Conservation (phyloP, 2,888 invertebrate genomes). For the Cephus nigrinus region DNA sequence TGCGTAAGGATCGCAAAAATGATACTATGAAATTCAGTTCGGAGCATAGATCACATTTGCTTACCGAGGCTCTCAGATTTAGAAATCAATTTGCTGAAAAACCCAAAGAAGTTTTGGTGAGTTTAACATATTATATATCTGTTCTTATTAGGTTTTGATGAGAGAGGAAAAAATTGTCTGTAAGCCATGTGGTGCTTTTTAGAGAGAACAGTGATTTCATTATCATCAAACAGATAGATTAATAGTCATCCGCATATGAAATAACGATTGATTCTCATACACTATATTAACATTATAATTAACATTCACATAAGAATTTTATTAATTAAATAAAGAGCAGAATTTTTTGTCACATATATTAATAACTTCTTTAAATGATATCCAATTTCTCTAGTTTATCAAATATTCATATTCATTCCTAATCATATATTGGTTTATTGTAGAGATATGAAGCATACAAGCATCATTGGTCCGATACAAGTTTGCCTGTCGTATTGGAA, state of each 20-base stretch:
- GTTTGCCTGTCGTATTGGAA: constrained; percentile 88
- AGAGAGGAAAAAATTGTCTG: neutral
- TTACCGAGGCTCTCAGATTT: constrained; percentile 90
- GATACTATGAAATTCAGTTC: constrained; percentile 97
- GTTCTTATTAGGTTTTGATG: neutral
- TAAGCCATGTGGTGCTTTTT: neutral
- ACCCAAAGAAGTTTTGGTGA: constrained; percentile 81
- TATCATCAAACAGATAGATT: neutral
- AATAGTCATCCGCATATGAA: neutral
- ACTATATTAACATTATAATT: neutral
- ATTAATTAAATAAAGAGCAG: neutral
- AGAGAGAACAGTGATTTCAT: neutral
- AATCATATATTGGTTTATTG: constrained; percentile 33
- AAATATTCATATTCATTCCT: constrained; percentile 14
- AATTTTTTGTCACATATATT: neutral
- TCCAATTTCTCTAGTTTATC: neutral
- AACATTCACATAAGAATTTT: neutral
- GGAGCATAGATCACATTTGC: constrained; percentile 90
- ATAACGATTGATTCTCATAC: neutral
- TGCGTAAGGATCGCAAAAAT: constrained; percentile 90
- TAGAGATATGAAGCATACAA: constrained; percentile 92
- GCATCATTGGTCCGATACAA: constrained; percentile 96
- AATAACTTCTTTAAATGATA: constrained; percentile 12
- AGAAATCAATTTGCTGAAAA: constrained; percentile 84
- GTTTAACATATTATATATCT: constrained; percentile 44